A percentile compares a stretch with the other conserved stretches of the same genome.
These are phyloP conservation scores for Parotocinclus haroldoi DNA, from an alignment of 2,797 vertebrate species.

Conservation along the genomic window DNA sequence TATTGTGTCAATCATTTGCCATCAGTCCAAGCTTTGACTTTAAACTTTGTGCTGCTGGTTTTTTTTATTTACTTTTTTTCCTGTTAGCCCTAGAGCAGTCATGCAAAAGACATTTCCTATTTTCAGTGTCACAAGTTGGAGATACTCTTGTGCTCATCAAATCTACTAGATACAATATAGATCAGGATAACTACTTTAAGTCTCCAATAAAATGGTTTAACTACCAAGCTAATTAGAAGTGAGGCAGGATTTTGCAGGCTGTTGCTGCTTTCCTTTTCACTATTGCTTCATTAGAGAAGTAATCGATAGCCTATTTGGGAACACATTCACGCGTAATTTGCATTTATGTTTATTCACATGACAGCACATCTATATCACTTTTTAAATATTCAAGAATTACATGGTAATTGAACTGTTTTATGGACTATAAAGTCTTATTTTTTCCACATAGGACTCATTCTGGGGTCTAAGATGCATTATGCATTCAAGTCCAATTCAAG, in stretches of 20 bases:
- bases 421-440: too few species aligned
- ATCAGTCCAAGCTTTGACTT: conserved; percentile 26
- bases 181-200: conserved; percentile 7
- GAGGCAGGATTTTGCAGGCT: too few species aligned
- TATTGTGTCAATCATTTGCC: conserved; percentile 39
- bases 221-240: too few species aligned
- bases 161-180: not conserved
- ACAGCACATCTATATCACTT: too few species aligned
- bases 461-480: too few species aligned
- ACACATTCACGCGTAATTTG: not conserved
- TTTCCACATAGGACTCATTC: too few species aligned
- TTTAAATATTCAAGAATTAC: too few species aligned
- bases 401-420: too few species aligned
- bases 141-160: not conserved
- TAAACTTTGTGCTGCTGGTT: conserved; percentile 15
- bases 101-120: conserved; percentile 11
- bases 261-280: not conserved
- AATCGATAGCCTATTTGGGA: not conserved
- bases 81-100: conserved; percentile 20
- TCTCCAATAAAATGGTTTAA: not conserved
- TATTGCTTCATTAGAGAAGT: not conserved
- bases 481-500: too few species aligned
- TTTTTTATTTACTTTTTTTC: conserved; percentile 16
- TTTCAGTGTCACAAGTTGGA: not conserved
- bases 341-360: not conserved